Base-by-base conservation (phyloP, 2,888 invertebrate genomes). In the Ceriagrion tenellum region DNA sequence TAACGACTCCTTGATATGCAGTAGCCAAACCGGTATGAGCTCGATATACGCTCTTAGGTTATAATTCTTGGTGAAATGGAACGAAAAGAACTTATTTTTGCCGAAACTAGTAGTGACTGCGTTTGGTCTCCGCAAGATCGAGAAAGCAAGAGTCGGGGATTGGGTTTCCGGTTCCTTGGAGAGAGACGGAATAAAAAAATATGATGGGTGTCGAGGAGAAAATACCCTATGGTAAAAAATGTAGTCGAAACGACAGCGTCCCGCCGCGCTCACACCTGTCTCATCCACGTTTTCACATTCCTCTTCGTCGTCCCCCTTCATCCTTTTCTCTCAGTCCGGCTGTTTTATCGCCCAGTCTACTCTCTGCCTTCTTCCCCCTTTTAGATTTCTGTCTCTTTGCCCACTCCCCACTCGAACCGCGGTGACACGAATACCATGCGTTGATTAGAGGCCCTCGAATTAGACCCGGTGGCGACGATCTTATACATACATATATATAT, bases 361-460 rank as follows among this genome's bases (percentile, higher is more conserved):
- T n/a, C n/a, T 10, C 26, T n/a, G 0, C 26, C n/a, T 69, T 47
- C 69, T 26, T 26, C 30, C 63, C 63, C 3, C 40, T 47, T 4
- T 47, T 47, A 47, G 47, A 47, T 47, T 47, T 47, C 47, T 8
- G 8, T 35, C 59, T n/a, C 59, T 30, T 12, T n/a, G 0, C 69
- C 20, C 10, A 0, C 26, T 35, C 56, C 10, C n/a, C 56, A 0
- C 40, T 35, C 59, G n/a, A 69, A n/a, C 69, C 69, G 12, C 23
- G 8, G 30, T 13, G 91, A n/a, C 90, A 90, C 55, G 55, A 55
- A 55, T 90, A 55, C 55, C 35, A 35, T 59, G 4, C 59, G 91
- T 91, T 91, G 91, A 63, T 63, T 40, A 91, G 40, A 35, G 10
- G 47, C 8, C 35, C 91, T 91, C 91, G 63, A 91, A 91, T 91